Percentiles rank a stretch among this genome's conserved stretches.
These are phyloP conservation scores for Oscarella lobularis DNA, from an alignment of 37 sponge, comb jelly and placozoan species.

Conservation along the genomic window DNA sequence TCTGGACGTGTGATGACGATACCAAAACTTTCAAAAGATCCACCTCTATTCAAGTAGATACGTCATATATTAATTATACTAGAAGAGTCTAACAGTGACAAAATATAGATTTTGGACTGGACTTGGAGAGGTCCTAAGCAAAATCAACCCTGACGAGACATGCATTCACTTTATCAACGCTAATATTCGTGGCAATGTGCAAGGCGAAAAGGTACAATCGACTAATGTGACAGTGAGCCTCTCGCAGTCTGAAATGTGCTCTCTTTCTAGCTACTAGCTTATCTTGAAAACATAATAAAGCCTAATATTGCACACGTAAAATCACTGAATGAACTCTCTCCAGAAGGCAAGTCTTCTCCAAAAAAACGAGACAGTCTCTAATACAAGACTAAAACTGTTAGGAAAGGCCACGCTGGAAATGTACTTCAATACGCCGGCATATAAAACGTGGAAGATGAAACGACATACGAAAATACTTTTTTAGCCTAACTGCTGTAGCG, in stretches of 20 bases:
- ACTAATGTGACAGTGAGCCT: too few species aligned
- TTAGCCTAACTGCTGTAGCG: too few species aligned
- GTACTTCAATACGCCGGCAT: background rate
- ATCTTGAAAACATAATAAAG: background rate
- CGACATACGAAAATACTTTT: background rate
- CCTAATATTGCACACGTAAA: background rate
- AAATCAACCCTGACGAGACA: background rate
- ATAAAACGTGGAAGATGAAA: background rate
- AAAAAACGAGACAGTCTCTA: too few species aligned
- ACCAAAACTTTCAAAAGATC: background rate
- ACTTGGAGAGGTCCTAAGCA: background rate
- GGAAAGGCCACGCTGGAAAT: background rate
- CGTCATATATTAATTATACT: too few species aligned
- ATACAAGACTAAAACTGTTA: too few species aligned
- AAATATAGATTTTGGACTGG: background rate
- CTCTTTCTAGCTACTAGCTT: background rate
- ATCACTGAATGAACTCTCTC: background rate
- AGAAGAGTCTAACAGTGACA: too few species aligned
- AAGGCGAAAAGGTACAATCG: conserved; percentile 2
- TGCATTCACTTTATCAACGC: background rate
- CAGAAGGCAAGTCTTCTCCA: background rate
- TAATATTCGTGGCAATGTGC: background rate
- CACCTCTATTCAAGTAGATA: too few species aligned
- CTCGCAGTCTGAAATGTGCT: background rate
- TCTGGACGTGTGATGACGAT: background rate